Evolutionary conservation across 2,113 vertebrate genomes (phyloP).

Genomic region (Procavia capensis): DNA sequence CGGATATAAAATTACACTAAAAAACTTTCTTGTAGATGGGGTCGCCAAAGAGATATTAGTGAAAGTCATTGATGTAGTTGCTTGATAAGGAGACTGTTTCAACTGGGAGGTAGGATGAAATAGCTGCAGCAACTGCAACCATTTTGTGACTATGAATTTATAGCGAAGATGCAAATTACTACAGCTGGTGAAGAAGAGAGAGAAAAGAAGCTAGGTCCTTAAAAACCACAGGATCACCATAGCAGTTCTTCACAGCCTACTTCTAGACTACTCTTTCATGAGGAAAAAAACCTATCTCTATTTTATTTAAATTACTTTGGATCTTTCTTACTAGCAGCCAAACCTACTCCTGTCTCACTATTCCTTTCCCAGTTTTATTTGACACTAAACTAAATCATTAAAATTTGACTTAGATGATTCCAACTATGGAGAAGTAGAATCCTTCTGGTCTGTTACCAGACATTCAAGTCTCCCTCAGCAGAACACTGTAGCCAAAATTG

Average conservation of each 20-base stretch:
- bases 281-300: background rate
- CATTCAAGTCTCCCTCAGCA: too few relatives aligned
- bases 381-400: constrained; percentile 4
- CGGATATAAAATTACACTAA: background rate
- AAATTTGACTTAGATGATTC: background rate
- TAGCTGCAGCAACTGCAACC: background rate
- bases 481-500: too few relatives aligned
- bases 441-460: too few relatives aligned
- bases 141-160: background rate
- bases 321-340: constrained; percentile 1
- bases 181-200: background rate
- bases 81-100: background rate
- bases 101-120: background rate
- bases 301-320: background rate
- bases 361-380: background rate
- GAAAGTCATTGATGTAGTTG: background rate
- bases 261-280: background rate
- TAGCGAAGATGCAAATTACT: background rate
- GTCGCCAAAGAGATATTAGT: background rate
- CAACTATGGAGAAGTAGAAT: background rate
- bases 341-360: background rate
- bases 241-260: background rate
- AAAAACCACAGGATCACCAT: background rate
- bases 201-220: background rate
- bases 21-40: background rate